Base-by-base conservation (phyloP, 2,888 invertebrate genomes). In the Hyppa rectilinea region DNA sequence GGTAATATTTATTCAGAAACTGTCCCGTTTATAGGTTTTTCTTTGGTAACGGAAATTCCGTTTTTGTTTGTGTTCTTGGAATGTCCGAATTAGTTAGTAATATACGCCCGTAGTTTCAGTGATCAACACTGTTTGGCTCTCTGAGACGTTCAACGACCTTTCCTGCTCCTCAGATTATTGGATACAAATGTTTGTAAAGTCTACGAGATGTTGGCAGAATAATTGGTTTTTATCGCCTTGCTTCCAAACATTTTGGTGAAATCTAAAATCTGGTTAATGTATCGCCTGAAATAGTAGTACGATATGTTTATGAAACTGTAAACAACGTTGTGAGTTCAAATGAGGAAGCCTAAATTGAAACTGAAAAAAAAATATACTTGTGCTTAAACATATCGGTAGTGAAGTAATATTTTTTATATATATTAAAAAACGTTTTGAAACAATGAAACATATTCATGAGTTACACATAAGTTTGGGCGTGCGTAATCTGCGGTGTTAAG, bases 381-480 rank as follows among this genome's bases (percentile, higher is more conserved):
- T 69, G 58, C 63, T 26, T 52, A n/a, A 66, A 52, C 40, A 49
- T 26, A 56, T 31, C 34, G 34, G 52, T n/a, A 45, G 31, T 23
- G 29, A 50, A 34, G 10, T 49, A 61, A n/a, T n/a, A n/a, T n/a
- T 75, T 70, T 47, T 80, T 71, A 76, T 80, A 80, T 36, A 70
- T 50, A 45, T 50, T 55, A 43, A 52, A 75, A 67, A 80, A 65
- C 53, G 62, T 75, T 76, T 71, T 70, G 64, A 80, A 82, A 85
- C 83, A 85, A 85, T 84, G 76, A 73, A 78, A 71, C 64, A 67
- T 77, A 64, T 74, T 77, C 77, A 78, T 85, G 83, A 83, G 83
- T 85, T 71, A 82, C 82, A 81, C 79, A 55, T 47, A 77, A 81
- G 61, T 82, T 81, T 81, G 71, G 72, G 56, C 70, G 64, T 81